These are phyloP conservation scores for Grapholita molesta DNA, from an alignment of 1,140 invertebrate genomes.

Conservation along the genomic window DNA sequence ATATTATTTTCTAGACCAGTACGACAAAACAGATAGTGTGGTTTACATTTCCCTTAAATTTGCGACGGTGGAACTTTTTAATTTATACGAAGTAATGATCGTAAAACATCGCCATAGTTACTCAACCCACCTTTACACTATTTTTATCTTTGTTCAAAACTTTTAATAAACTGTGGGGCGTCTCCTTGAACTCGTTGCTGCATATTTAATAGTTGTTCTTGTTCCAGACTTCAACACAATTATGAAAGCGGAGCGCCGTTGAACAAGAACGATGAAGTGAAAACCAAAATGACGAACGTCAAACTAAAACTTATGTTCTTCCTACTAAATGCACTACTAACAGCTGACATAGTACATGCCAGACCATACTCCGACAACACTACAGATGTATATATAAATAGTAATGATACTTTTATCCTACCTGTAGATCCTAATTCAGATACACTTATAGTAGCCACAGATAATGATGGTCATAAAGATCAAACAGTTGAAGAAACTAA, in stretches of 20 bases:
- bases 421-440: constrained; percentile 65
- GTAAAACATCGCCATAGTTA: not conserved
- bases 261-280: not conserved
- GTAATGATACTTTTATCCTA: constrained; percentile 54
- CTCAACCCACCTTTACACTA: not conserved
- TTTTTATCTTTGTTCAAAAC: not conserved
- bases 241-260: constrained; percentile 30
- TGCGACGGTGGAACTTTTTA: not conserved
- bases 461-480: constrained; percentile 27
- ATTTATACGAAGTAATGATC: not conserved
- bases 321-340: constrained; percentile 57
- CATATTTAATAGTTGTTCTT: constrained; percentile 47
- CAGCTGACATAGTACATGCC: constrained; percentile 55
- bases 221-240: constrained; percentile 41
- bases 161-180: not conserved
- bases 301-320: constrained; percentile 72
- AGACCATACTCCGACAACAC: constrained; percentile 53
- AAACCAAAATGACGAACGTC: constrained; percentile 46
- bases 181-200: not conserved
- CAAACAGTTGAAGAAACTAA: constrained; percentile 54
- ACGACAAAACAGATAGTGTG: too few relatives aligned
- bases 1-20: too few relatives aligned
- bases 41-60: not conserved
- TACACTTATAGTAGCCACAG: constrained; percentile 59
- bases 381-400: constrained; percentile 50